Conservation (phyloP, 2,888 invertebrate genomes). For the Drosophila austrosaltans region DNA sequence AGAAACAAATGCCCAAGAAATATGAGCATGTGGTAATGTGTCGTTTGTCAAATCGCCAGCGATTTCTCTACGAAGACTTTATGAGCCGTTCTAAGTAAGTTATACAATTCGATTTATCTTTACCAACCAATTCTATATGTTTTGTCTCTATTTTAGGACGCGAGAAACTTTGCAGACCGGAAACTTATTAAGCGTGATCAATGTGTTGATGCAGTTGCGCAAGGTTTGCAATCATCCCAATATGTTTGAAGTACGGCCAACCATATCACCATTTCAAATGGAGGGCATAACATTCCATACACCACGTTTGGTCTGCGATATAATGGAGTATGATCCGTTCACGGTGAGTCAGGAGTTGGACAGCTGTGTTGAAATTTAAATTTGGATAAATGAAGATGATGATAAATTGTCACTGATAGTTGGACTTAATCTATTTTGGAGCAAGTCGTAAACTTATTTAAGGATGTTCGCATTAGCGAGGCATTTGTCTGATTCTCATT, state of each 20-base stretch:
- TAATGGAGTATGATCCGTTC: conserved; percentile 89
- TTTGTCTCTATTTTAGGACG: conserved; percentile 86
- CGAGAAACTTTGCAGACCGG: conserved; percentile 96
- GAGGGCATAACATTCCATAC: conserved; percentile 88
- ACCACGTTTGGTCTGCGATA: conserved; percentile 89
- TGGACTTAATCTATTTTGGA: conserved; percentile 82
- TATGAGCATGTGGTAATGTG: conserved; percentile 98
- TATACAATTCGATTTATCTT: not conserved
- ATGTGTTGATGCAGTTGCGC: conserved; percentile 97
- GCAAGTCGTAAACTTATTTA: conserved; percentile 62
- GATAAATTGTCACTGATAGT: conserved; percentile 81
- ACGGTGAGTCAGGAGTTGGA: conserved; percentile 85
- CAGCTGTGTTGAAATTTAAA: not conserved
- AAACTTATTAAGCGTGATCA: conserved; percentile 96
- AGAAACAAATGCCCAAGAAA: conserved; percentile 98
- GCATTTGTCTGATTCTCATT: conserved; percentile 82
- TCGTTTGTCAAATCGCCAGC: conserved; percentile 96
- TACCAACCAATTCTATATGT: not conserved
- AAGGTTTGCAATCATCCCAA: conserved; percentile 99
- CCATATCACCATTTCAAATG: conserved; percentile 96
- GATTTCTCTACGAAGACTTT: conserved; percentile 99
- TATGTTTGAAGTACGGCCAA: conserved; percentile 98
- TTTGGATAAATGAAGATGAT: conserved; percentile 67
- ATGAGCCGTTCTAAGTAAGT: conserved; percentile 97
- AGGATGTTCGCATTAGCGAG: conserved; percentile 83